Percentiles rank a stretch among this genome's conserved stretches.
phyloP scores from a whole-genome alignment of 2,888 invertebrate species.

The Synergus japonicus region DNA sequence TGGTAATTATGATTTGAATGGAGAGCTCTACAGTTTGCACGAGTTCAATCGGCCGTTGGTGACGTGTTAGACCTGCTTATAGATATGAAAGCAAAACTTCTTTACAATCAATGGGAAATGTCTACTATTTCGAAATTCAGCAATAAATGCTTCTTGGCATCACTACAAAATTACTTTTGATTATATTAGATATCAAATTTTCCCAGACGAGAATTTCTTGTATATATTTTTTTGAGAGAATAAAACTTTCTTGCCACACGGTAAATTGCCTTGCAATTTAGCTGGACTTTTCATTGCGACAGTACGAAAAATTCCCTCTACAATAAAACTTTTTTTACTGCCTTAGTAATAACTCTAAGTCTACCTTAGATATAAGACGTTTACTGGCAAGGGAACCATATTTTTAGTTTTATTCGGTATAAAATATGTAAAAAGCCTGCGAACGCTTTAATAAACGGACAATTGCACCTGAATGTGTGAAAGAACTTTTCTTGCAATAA shows the following conservation, averaged over 20 bases:
- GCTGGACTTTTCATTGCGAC: slow-evolving; percentile 17
- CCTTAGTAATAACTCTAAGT: slow-evolving; percentile 18
- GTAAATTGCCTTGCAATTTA: slow-evolving; percentile 22
- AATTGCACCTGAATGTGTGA: neutral
- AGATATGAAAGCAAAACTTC: neutral
- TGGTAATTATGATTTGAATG: slow-evolving; percentile 40
- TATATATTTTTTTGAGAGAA: neutral
- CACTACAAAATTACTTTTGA: neutral
- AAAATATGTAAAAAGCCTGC: neutral
- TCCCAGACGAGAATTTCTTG: neutral
- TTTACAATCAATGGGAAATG: slow-evolving; percentile 26
- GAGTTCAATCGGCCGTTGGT: slow-evolving; percentile 18
- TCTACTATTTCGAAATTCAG: slow-evolving; percentile 13
- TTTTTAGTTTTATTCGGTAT: neutral
- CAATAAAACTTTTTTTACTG: slow-evolving; percentile 31
- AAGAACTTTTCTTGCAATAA: neutral
- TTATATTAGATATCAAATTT: neutral
- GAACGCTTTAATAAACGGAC: slow-evolving; percentile 7
- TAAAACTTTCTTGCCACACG: slow-evolving; percentile 22
- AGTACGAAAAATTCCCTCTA: slow-evolving; percentile 9
- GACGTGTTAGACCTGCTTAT: slow-evolving; percentile 14
- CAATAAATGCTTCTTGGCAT: slow-evolving; percentile 16
- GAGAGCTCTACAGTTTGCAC: slow-evolving; percentile 8
- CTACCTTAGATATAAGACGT: neutral
- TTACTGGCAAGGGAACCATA: slow-evolving; percentile 18